Evolutionary conservation across 1,140 invertebrate genomes (phyloP), one percentile per base, ranked within the genome.

Genomic region (Asobara japonica): DNA sequence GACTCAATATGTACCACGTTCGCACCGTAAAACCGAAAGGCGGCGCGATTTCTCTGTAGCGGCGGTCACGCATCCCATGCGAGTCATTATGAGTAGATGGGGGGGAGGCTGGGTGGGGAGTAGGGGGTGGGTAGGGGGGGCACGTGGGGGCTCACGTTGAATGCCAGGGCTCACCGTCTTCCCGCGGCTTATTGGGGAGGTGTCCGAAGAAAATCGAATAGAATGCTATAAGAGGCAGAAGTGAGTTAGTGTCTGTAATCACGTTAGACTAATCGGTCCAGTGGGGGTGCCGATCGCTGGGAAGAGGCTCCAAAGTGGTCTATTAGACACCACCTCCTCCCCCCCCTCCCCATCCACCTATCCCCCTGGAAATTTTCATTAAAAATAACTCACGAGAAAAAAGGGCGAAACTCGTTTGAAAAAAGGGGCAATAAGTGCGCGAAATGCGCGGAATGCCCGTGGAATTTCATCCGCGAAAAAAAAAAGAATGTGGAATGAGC

Each of bases 171-270:
- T 60, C 22, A 27, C 6, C 5, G 27, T 30, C 7, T 31, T 62
- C 27, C 18, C 10, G 22, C 30, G 13, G 27, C 61, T 73, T 80
- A 80, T 74, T 36, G 70, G 76, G 72, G 69, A 65, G 65, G 68
- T 76, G 60, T 62, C 27, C 65, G 65, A 65, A 75, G 60, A 31
- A 45, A 69, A 67, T 72, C 41, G 65, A 72, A 31, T 62, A 16
- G 29, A 62, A 62, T 61, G 29, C 36, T 61, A 31, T 69, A 60
- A 36, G 31, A 69, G 33, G 36, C 20, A 48, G 22, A 30, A 79
- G 74, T 82, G 80, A 82, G 76, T 82, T 80, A 79, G 75, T 79
- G 79, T 65, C 80, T 79, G 76, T 82, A 83, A 83, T 82, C 78
- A 80, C 75, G 79, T 84, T 83, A 79, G 79, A 75, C 80, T 82